These are phyloP conservation scores for Phymanthus crucifer DNA, from an alignment of 92 coral and sea anemone species.

Conservation along the genomic window DNA sequence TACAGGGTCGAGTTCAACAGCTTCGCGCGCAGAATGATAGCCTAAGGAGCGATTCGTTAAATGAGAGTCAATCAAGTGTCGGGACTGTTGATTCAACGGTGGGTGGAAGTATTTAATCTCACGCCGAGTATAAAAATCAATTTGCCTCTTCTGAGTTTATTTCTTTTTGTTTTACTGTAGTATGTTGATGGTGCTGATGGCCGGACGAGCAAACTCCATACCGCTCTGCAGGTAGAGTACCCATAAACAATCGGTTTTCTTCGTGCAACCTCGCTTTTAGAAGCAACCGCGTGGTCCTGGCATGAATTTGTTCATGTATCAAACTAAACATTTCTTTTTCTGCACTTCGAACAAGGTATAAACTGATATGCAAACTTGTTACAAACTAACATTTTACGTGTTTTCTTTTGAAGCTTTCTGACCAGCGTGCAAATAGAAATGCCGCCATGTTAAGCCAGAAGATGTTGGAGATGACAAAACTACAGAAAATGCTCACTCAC, in stretches of 20 bases:
- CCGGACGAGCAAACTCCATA: constrained; percentile 22
- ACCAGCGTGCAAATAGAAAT: constrained; percentile 73
- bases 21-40: constrained; percentile 95
- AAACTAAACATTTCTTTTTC: too few species aligned
- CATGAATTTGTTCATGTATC: not conserved
- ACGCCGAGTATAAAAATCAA: not conserved
- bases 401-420: constrained; percentile 47
- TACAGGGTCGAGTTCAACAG: constrained; percentile 96
- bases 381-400: not conserved
- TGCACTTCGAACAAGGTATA: too few species aligned
- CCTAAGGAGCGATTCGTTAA: constrained; percentile 76
- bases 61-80: constrained; percentile 81
- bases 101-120: not conserved
- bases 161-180: not conserved
- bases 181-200: constrained; percentile 21
- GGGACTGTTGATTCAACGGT: constrained; percentile 55
- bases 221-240: constrained; percentile 29
- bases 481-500: constrained; percentile 91
- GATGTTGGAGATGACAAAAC: constrained; percentile 91
- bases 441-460: constrained; percentile 86
- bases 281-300: too few species aligned
- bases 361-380: not conserved
- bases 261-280: not conserved
- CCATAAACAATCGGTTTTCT: not conserved
- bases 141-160: not conserved